Conservation (phyloP, 2,113 vertebrate genomes). For the Trachemys scripta region DNA sequence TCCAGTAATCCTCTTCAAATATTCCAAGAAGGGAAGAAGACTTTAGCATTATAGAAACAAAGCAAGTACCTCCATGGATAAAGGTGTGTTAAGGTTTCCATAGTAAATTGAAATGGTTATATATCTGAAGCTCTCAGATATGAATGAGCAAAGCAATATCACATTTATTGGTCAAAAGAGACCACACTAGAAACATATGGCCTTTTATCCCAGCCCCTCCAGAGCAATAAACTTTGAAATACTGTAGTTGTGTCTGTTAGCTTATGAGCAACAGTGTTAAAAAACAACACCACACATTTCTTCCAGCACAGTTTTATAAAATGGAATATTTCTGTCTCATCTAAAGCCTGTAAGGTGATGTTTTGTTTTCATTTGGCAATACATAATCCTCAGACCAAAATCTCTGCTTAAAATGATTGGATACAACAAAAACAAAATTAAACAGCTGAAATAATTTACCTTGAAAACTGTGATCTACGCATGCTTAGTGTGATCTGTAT, state of each 20-base stretch:
- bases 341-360: not conserved
- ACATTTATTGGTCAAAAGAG: conserved; percentile 47
- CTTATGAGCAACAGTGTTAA: conserved; percentile 22
- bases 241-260: conserved; percentile 20
- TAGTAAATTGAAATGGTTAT: conserved; percentile 48
- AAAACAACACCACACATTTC: conserved; percentile 19
- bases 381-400: conserved; percentile 37
- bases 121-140: conserved; percentile 22
- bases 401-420: conserved; percentile 41
- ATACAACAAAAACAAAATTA: conserved; percentile 66
- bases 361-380: not conserved
- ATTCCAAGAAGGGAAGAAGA: conserved; percentile 10
- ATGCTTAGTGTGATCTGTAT: not conserved
- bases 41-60: conserved; percentile 54
- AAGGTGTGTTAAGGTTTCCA: conserved; percentile 37
- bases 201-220: conserved; percentile 21
- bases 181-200: conserved; percentile 33
- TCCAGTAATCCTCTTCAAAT: conserved; percentile 58
- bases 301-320: conserved; percentile 23
- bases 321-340: conserved; percentile 32
- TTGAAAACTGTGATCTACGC: conserved; percentile 60
- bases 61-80: conserved; percentile 2
- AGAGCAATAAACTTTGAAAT: conserved; percentile 61
- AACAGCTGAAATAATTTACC: conserved; percentile 54
- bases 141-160: conserved; percentile 37